These are phyloP conservation scores for Ptilonorhynchus violaceus DNA, from an alignment of 2,113 vertebrate genomes.

Conservation along the genomic window DNA sequence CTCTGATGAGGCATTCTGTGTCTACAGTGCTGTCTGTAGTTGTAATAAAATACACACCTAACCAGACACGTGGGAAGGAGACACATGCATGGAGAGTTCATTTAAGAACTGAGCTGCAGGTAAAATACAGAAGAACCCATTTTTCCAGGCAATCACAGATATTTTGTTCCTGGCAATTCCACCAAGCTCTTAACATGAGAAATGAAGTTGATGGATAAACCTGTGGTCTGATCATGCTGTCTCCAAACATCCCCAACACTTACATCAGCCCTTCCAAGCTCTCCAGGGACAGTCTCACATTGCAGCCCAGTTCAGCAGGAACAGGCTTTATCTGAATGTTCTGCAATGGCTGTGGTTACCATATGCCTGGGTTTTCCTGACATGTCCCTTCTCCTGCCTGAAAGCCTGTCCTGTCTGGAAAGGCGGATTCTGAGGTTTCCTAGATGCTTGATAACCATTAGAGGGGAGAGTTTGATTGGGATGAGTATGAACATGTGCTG, in stretches of 20 bases:
- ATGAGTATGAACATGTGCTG: neutral
- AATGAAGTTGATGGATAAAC: slow-evolving; percentile 55
- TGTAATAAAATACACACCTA: neutral
- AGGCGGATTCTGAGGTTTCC: neutral
- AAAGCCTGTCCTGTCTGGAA: slow-evolving; percentile 1
- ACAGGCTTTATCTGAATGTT: slow-evolving; percentile 42
- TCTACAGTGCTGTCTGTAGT: neutral
- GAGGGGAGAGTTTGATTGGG: neutral
- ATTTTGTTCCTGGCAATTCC: slow-evolving; percentile 11
- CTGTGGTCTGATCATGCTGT: slow-evolving; percentile 26
- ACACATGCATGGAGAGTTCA: neutral
- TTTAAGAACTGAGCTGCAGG: slow-evolving; percentile 10
- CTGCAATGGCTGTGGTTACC: neutral
- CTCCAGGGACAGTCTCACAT: slow-evolving; percentile 18
- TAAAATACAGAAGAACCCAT: slow-evolving; percentile 4
- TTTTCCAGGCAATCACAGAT: neutral
- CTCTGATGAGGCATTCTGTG: neutral
- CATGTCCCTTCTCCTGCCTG: neutral
- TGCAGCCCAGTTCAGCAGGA: slow-evolving; percentile 5
- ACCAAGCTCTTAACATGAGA: slow-evolving; percentile 26
- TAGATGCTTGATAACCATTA: neutral
- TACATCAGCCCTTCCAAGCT: slow-evolving; percentile 55
- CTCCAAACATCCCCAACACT: slow-evolving; percentile 46
- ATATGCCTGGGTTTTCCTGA: neutral
- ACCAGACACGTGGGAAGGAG: neutral